phyloP scores from a whole-genome alignment of 92 coral and sea anemone species.

The Paramuricea clavata region DNA sequence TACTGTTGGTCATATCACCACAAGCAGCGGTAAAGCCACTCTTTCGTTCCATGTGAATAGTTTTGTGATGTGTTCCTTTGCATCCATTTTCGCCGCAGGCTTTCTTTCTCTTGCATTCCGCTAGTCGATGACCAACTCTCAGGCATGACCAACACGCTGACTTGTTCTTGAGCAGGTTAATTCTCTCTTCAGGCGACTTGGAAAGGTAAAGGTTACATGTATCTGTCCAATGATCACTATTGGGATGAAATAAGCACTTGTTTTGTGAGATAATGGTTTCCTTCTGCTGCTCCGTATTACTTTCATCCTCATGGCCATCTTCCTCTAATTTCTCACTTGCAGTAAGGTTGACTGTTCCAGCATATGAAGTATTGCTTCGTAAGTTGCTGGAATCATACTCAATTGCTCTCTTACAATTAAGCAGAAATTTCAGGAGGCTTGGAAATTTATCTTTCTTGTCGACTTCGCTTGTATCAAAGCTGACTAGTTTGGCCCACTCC shows the following conservation, averaged over 20 bases:
- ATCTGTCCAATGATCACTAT: not conserved
- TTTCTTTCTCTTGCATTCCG: conserved; percentile 49
- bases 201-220: conserved; percentile 9
- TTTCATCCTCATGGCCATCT: no score
- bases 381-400: conserved; percentile 53
- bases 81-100: conserved; percentile 51
- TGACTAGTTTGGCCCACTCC: conserved; percentile 65
- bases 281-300: no score
- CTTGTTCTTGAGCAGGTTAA: conserved; percentile 45
- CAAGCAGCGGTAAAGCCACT: conserved; percentile 23
- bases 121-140: conserved; percentile 54
- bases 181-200: conserved; percentile 2
- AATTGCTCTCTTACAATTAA: conserved; percentile 54
- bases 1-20: not conserved
- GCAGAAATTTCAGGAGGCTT: conserved; percentile 66
- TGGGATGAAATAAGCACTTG: conserved; percentile 2
- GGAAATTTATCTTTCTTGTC: conserved; percentile 72
- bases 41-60: conserved; percentile 42
- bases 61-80: conserved; percentile 45
- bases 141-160: conserved; percentile 66
- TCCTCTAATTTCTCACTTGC: not conserved
- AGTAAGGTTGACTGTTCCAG: conserved; percentile 19
- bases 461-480: conserved; percentile 33
- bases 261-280: not conserved
- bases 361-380: conserved; percentile 1